phyloP scores from a whole-genome alignment of 2,888 invertebrate species.

The Dasypolia templi region DNA sequence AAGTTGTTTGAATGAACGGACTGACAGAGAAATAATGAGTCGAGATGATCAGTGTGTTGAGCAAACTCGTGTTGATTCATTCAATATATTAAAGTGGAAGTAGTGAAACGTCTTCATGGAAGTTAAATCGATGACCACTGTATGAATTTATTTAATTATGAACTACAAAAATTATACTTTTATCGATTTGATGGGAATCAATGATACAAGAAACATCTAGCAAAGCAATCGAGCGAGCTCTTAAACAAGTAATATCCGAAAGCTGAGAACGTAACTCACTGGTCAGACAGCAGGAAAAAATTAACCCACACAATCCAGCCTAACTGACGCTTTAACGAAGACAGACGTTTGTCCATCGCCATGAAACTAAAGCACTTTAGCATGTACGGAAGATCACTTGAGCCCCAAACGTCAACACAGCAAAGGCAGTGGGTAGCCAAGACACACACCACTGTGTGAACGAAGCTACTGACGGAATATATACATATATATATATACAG shows the following conservation, averaged over 20 bases:
- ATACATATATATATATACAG: not conserved
- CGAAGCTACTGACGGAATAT: not conserved
- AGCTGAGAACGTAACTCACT: not conserved
- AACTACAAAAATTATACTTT: not conserved
- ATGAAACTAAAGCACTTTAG: constrained; percentile 28
- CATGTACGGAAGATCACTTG: constrained; percentile 27
- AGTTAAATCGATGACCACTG: not conserved
- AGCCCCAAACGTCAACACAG: constrained; percentile 21
- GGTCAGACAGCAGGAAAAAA: not conserved
- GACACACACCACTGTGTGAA: constrained; percentile 18
- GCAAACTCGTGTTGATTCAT: not conserved
- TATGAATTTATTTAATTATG: not conserved
- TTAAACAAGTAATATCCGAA: not conserved
- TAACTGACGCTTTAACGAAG: constrained; percentile 22
- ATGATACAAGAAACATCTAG: too few species aligned
- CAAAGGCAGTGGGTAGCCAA: constrained; percentile 18
- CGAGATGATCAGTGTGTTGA: not conserved
- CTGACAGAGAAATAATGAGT: not conserved
- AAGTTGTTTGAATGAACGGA: not conserved
- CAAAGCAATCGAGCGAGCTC: too few species aligned
- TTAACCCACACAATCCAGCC: constrained; percentile 15
- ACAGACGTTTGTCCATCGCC: constrained; percentile 21
- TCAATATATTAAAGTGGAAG: not conserved
- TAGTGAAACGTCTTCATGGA: not conserved
- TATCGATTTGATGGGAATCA: too few species aligned